phyloP scores from a whole-genome alignment of 2,888 invertebrate genomes.

The Ophonus ardosiacus region DNA sequence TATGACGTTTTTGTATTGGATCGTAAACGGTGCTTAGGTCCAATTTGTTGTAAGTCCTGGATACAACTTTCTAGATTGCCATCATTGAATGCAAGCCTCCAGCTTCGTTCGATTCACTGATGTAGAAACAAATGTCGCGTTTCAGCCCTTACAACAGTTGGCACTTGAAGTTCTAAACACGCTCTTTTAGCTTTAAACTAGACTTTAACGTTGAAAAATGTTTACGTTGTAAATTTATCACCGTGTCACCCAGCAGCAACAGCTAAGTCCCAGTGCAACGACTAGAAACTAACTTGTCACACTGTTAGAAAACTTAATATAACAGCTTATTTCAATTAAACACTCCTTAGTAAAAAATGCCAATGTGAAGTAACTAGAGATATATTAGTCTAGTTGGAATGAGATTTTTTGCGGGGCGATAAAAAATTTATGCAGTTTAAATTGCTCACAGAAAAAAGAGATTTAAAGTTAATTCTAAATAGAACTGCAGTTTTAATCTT shows the following conservation, averaged over 20 bases:
- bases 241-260: constrained; percentile 46
- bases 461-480: constrained; percentile 18
- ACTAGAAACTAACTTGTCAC: constrained; percentile 20
- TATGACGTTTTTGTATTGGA: too few species aligned
- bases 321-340: constrained; percentile 2
- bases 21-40: too few species aligned
- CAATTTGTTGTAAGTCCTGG: too few species aligned
- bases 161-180: constrained; percentile 59
- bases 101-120: constrained; percentile 1
- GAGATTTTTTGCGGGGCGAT: neutral
- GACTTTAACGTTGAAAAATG: constrained; percentile 63
- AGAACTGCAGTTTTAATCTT: constrained; percentile 46
- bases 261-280: constrained; percentile 29
- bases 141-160: constrained; percentile 56
- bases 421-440: constrained; percentile 4
- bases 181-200: constrained; percentile 60
- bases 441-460: neutral
- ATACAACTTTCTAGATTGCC: neutral
- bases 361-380: neutral
- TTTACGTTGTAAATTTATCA: constrained; percentile 62
- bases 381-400: neutral
- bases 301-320: constrained; percentile 11
- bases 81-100: neutral
- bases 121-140: constrained; percentile 53
- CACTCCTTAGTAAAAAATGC: neutral